Evolutionary conservation across 2,113 vertebrate species (phyloP).

Genomic region (Pluvialis apricaria): DNA sequence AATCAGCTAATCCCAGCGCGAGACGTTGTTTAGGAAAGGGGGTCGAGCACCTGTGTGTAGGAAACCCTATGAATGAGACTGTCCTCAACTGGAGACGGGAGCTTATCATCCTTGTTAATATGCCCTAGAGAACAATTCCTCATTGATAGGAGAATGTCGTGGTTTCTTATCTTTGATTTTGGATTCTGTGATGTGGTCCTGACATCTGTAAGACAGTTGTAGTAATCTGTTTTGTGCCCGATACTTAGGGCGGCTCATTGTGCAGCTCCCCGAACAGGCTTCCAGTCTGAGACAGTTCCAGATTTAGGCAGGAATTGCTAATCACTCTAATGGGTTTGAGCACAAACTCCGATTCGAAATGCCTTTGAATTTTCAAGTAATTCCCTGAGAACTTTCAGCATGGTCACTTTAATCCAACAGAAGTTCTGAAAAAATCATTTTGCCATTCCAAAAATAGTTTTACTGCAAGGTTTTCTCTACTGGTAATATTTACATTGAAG

Average conservation of each 20-base stretch:
- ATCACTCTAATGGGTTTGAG: neutral
- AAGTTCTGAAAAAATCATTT: neutral
- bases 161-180: neutral
- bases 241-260: fast-evolving
- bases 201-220: neutral
- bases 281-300: neutral
- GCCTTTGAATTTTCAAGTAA: neutral
- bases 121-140: neutral
- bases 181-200: neutral
- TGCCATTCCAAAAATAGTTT: neutral
- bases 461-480: neutral
- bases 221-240: neutral
- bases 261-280: neutral
- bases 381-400: neutral
- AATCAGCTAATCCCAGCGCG: neutral
- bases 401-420: fast-evolving
- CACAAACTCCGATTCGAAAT: neutral
- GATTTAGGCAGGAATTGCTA: neutral
- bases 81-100: neutral
- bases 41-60: neutral
- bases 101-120: neutral
- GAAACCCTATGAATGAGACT: neutral
- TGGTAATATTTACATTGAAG: neutral
- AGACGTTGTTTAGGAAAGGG: neutral
- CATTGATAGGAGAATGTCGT: neutral